A percentile compares a stretch with the other conserved stretches of the same genome.
Conservation (phyloP, 1,140 invertebrate species). For the Drosophila obscura region DNA sequence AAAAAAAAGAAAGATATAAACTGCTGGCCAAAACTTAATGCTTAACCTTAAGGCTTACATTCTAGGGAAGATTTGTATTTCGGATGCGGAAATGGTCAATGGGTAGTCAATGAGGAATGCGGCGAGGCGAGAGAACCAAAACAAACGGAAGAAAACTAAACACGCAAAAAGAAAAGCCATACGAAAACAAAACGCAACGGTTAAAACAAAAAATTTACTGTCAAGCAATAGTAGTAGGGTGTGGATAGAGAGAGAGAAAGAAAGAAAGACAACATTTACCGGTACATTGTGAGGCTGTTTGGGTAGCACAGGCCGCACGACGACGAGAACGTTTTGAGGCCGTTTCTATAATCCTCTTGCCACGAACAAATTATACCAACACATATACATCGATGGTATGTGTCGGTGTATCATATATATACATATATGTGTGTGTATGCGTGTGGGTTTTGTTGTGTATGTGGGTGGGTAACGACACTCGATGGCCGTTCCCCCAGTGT, state of each 20-base stretch:
- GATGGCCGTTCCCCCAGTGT: slow-evolving; percentile 23
- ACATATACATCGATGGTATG: slow-evolving; percentile 38
- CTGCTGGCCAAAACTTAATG: no score
- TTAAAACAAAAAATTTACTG: slow-evolving; percentile 10
- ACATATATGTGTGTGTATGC: slow-evolving; percentile 5
- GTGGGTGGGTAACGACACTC: slow-evolving; percentile 11
- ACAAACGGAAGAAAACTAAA: slow-evolving; percentile 8
- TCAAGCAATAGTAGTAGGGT: slow-evolving; percentile 33
- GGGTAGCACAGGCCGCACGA: slow-evolving; percentile 79
- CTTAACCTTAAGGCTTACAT: slow-evolving; percentile 25
- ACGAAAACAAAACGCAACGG: neutral
- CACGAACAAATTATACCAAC: slow-evolving; percentile 48
- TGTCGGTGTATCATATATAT: neutral
- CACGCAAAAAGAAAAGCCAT: neutral
- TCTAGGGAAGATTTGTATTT: slow-evolving; percentile 34
- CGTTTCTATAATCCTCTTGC: slow-evolving; percentile 63
- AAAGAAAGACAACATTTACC: slow-evolving; percentile 64
- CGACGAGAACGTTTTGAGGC: slow-evolving; percentile 79
- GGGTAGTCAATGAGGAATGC: slow-evolving; percentile 28
- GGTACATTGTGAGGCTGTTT: slow-evolving; percentile 79
- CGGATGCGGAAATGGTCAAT: no score
- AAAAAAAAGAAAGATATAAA: no score
- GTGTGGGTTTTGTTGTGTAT: slow-evolving; percentile 12
- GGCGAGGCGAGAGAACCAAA: slow-evolving; percentile 35
- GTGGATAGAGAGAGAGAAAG: slow-evolving; percentile 22